phyloP scores from a whole-genome alignment of 2,888 invertebrate species.

The Drosophila melanocephala region DNA sequence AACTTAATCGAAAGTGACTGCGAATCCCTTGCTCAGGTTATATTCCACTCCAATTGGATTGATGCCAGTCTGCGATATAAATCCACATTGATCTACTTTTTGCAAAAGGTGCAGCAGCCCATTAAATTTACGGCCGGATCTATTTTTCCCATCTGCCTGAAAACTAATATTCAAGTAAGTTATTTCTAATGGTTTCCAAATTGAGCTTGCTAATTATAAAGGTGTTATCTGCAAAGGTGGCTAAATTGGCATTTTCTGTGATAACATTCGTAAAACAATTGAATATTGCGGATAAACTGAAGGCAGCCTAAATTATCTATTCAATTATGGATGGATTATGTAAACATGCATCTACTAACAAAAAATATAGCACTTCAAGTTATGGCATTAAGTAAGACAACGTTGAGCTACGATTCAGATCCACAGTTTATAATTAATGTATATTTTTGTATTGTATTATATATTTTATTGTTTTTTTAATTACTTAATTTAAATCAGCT shows the following conservation, averaged over 20 bases:
- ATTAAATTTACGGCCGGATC: constrained; percentile 40
- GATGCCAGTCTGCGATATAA: constrained; percentile 37
- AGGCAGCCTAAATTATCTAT: background rate
- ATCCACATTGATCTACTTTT: constrained; percentile 29
- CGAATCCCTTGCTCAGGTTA: constrained; percentile 7
- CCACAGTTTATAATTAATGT: background rate
- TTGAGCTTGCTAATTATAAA: background rate
- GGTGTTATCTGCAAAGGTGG: constrained; percentile 46
- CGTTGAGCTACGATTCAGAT: background rate
- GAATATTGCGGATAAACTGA: constrained; percentile 57
- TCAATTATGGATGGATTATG: background rate
- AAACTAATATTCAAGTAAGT: constrained; percentile 49
- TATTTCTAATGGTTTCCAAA: background rate
- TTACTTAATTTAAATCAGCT: no score
- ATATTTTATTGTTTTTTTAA: no score
- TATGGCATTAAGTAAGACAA: no score
- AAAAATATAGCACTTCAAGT: no score
- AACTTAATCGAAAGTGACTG: constrained; percentile 40
- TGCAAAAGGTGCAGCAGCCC: constrained; percentile 40
- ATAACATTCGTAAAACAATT: constrained; percentile 58
- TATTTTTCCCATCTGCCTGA: constrained; percentile 41
- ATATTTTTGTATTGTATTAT: no score
- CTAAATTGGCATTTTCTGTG: constrained; percentile 65
- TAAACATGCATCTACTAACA: no score
- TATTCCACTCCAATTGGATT: constrained; percentile 46